phyloP scores from a whole-genome alignment of 2,113 vertebrate genomes.

The Microcebus griseorufus region DNA sequence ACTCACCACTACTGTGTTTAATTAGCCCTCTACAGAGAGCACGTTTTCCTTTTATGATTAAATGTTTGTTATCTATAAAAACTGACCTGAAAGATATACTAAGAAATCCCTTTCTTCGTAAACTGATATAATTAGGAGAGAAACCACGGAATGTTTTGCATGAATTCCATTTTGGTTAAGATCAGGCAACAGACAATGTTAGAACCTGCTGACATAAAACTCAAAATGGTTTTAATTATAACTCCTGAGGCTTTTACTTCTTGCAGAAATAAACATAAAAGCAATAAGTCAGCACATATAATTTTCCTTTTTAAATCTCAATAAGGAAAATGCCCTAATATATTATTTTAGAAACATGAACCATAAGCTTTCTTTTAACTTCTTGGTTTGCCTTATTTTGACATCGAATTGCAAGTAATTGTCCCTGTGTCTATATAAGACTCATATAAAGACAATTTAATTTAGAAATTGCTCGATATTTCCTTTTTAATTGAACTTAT shows the following conservation, averaged over 20 bases:
- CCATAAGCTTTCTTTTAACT: background rate
- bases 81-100: background rate
- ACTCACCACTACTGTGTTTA: background rate
- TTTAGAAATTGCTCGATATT: background rate
- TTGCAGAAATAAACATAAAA: background rate
- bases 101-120: too few species aligned
- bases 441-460: background rate
- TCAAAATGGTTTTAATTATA: background rate
- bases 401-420: background rate
- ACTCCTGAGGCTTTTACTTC: background rate
- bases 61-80: background rate
- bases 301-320: background rate
- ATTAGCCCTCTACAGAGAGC: background rate
- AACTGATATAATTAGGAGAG: accelerated
- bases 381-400: background rate
- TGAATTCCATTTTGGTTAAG: background rate
- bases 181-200: background rate
- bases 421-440: background rate
- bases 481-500: background rate
- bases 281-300: background rate
- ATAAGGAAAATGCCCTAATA: background rate
- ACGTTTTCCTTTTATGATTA: background rate
- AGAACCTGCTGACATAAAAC: background rate
- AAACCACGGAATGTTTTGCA: too few species aligned
- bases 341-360: background rate